Conservation (phyloP, 1,140 invertebrate species). For the Penaeus chinensis region DNA sequence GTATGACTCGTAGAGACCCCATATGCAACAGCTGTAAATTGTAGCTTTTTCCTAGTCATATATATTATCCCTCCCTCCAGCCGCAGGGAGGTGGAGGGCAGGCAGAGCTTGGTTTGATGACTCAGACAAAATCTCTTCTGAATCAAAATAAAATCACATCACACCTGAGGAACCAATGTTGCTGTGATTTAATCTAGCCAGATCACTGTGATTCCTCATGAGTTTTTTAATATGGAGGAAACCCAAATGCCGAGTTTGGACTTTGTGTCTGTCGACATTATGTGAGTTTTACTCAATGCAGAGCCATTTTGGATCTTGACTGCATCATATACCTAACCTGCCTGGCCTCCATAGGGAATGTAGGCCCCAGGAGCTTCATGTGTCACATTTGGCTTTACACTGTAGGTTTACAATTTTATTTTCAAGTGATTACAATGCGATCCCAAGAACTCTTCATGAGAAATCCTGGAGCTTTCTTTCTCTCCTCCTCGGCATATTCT, state of each 20-base stretch:
- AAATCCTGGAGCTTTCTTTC: slow-evolving; percentile 29
- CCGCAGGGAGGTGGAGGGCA: slow-evolving; percentile 34
- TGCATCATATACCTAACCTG: not conserved
- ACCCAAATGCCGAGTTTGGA: no score
- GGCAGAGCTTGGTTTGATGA: not conserved
- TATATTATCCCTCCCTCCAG: slow-evolving; percentile 55
- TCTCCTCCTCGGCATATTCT: slow-evolving; percentile 41
- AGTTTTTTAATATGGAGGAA: no score
- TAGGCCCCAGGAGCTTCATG: slow-evolving; percentile 45
- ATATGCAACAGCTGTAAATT: slow-evolving; percentile 59
- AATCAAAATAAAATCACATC: no score
- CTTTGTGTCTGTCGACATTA: no score
- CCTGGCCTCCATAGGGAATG: slow-evolving; percentile 40
- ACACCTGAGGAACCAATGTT: no score
- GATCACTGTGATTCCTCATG: no score
- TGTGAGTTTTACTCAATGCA: no score
- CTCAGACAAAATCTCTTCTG: no score
- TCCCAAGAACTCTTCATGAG: slow-evolving; percentile 26
- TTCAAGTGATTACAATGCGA: slow-evolving; percentile 35
- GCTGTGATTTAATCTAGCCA: no score
- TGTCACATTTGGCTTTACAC: slow-evolving; percentile 34
- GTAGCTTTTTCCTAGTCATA: slow-evolving; percentile 62
- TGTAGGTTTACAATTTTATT: slow-evolving; percentile 39
- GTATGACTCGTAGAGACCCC: slow-evolving; percentile 43
- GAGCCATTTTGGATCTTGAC: no score